phyloP scores from a whole-genome alignment of 2,888 invertebrate species.

The Malacosoma neustria region DNA sequence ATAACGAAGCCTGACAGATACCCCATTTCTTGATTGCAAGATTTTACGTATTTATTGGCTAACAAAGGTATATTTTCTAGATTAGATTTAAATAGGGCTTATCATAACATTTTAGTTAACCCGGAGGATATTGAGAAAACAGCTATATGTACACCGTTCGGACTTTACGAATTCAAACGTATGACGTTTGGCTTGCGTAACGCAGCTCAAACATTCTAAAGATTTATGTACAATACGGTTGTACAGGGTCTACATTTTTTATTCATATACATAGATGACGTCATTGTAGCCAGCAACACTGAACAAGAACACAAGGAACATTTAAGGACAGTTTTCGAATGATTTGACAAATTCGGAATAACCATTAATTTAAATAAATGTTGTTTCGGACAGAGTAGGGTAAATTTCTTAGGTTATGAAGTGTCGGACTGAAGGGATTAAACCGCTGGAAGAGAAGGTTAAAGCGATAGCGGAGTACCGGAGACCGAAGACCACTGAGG shows the following conservation, averaged over 20 bases:
- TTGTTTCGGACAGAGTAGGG: too few species aligned
- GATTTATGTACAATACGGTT: constrained; percentile 11
- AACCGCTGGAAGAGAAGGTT: too few species aligned
- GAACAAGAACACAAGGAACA: too few species aligned
- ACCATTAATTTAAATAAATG: too few species aligned
- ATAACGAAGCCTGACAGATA: constrained; percentile 5
- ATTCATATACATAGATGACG: constrained; percentile 26
- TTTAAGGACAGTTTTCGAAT: too few species aligned
- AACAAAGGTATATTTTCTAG: constrained; percentile 2
- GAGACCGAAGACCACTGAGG: constrained; percentile 9
- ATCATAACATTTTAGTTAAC: constrained; percentile 2
- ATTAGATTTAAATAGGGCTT: constrained; percentile 7
- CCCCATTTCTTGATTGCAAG: constrained; percentile 6
- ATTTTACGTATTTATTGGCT: constrained; percentile 6
- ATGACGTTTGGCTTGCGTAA: constrained; percentile 8
- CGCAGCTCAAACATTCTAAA: constrained; percentile 11
- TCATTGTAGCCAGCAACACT: too few species aligned
- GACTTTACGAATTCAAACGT: background rate
- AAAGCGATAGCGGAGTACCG: constrained; percentile 9
- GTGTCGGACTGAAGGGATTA: too few species aligned
- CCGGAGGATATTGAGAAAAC: constrained; percentile 4
- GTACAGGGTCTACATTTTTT: constrained; percentile 9
- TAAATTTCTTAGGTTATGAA: too few species aligned
- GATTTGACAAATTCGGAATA: too few species aligned
- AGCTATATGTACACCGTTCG: constrained; percentile 6